Conservation (phyloP, 2,888 invertebrate species). For the Drosophila nr. fundita region DNA sequence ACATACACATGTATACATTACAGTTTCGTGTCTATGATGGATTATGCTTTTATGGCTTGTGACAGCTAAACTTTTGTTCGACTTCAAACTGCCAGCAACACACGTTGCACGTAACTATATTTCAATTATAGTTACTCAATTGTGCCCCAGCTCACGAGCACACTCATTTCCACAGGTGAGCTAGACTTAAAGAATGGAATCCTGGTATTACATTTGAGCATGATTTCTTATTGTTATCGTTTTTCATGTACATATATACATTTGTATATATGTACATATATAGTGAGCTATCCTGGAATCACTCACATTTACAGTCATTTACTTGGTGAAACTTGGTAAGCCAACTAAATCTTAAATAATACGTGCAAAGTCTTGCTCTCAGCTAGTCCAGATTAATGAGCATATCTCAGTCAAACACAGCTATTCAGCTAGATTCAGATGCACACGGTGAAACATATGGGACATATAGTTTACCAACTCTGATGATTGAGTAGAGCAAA, state of each 20-base stretch:
- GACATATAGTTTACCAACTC: neutral
- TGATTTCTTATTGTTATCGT: conserved; percentile 23
- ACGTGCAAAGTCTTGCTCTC: conserved; percentile 2
- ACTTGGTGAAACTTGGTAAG: conserved; percentile 21
- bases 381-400: conserved; percentile 12
- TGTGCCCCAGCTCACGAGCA: conserved; percentile 45
- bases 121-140: conserved; percentile 67
- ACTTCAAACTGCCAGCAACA: conserved; percentile 17
- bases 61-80: conserved; percentile 58
- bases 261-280: neutral
- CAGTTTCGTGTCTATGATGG: conserved; percentile 69
- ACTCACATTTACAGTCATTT: conserved; percentile 14
- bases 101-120: conserved; percentile 40
- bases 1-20: conserved; percentile 45
- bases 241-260: neutral
- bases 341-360: conserved; percentile 11
- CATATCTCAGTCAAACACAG: neutral
- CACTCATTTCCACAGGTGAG: conserved; percentile 8
- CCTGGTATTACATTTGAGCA: conserved; percentile 14
- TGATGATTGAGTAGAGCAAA: neutral
- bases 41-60: conserved; percentile 68
- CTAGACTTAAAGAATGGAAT: neutral
- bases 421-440: neutral
- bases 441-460: neutral
- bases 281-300: neutral